Evolutionary conservation across 2,888 invertebrate genomes (phyloP).

Genomic region (Embidobia sp.): DNA sequence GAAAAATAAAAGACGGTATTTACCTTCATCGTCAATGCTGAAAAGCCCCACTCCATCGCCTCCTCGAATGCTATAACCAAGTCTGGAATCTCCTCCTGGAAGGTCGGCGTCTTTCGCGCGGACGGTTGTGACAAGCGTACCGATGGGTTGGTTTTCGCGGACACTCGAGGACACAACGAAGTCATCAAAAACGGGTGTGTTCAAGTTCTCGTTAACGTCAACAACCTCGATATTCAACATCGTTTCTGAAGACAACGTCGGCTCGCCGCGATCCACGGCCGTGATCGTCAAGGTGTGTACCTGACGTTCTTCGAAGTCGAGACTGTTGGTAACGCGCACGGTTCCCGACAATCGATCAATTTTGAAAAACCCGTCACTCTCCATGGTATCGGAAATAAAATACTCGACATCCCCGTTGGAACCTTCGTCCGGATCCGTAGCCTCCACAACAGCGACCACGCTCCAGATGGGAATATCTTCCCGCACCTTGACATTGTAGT

Average conservation of each 20-base stretch:
- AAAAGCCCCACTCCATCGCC: conserved; percentile 96
- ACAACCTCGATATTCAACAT: conserved; percentile 92
- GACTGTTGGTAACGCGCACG: conserved; percentile 88
- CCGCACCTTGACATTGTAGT: conserved; percentile 90
- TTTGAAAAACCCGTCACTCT: conserved; percentile 88
- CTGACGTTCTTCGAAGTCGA: conserved; percentile 95
- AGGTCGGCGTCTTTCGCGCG: conserved; percentile 91
- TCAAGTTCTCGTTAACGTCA: conserved; percentile 96
- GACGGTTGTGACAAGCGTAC: conserved; percentile 89
- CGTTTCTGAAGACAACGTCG: conserved; percentile 90
- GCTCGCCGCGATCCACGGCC: conserved; percentile 93
- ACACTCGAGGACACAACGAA: conserved; percentile 89
- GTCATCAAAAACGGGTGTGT: conserved; percentile 91
- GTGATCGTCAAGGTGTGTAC: conserved; percentile 93
- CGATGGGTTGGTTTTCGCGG: conserved; percentile 90
- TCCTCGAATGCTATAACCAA: conserved; percentile 92
- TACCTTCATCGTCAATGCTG: conserved; percentile 94
- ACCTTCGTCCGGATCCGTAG: conserved; percentile 93
- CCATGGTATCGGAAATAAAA: conserved; percentile 87
- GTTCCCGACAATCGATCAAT: conserved; percentile 94
- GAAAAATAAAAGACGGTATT: conserved; percentile 69
- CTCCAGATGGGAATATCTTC: conserved; percentile 96
- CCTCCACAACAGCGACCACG: conserved; percentile 91
- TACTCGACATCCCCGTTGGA: conserved; percentile 91
- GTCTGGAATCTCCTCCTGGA: conserved; percentile 89